phyloP scores from a whole-genome alignment of 2,888 invertebrate species.

The Tenthredo amoena region DNA sequence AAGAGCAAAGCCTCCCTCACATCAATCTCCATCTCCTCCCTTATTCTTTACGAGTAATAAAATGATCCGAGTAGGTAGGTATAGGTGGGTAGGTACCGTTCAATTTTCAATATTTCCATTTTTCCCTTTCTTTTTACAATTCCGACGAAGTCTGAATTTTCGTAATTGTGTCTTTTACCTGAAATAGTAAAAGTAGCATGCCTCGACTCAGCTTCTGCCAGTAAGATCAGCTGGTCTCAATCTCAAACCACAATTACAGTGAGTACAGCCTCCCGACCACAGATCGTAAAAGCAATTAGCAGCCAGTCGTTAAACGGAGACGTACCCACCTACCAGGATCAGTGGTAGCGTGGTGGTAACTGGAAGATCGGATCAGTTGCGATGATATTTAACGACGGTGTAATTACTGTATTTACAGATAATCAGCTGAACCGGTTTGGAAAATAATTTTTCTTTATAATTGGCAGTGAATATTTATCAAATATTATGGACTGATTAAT shows the following conservation, averaged over 20 bases:
- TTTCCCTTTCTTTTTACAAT: background rate
- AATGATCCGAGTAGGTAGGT: background rate
- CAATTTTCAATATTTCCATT: slow-evolving; percentile 18
- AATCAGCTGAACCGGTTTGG: background rate
- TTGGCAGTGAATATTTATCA: slow-evolving; percentile 17
- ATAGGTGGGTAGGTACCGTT: background rate
- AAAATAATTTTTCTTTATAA: background rate
- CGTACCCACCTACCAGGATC: background rate
- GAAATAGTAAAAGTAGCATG: background rate
- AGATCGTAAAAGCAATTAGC: slow-evolving; percentile 39
- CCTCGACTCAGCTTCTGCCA: background rate
- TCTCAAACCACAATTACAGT: slow-evolving; percentile 34
- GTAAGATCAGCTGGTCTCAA: background rate
- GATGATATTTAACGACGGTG: slow-evolving; percentile 29
- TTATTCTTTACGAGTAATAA: slow-evolving; percentile 29
- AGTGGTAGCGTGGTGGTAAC: slow-evolving; percentile 6
- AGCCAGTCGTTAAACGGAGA: slow-evolving; percentile 38
- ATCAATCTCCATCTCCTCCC: slow-evolving; percentile 19
- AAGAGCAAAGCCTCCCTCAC: slow-evolving; percentile 32
- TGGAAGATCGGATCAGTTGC: slow-evolving; percentile 10
- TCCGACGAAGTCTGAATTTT: background rate
- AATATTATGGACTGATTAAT: slow-evolving; percentile 1
- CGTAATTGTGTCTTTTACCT: background rate
- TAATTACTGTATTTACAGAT: slow-evolving; percentile 16
- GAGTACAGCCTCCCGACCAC: slow-evolving; percentile 10